Base-by-base conservation (phyloP, 1,140 invertebrate species). In the Scaptomyza graminum region DNA sequence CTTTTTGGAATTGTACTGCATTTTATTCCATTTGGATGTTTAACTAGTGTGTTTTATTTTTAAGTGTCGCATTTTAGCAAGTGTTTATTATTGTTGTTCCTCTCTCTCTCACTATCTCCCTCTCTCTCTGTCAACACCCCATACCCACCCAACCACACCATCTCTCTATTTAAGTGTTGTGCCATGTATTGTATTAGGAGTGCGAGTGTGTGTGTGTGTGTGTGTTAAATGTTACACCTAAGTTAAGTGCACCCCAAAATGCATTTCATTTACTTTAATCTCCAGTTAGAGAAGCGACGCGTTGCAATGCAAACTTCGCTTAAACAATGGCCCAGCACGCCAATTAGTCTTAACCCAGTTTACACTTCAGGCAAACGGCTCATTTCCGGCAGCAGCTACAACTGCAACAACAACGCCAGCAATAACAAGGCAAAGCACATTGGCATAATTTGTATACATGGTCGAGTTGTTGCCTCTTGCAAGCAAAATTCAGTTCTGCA, bases 261-360 rank as follows among this genome's bases (percentile, higher is more conserved):
- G 74, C 54, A 13, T 66, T 60, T 60, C 43, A 74, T 57, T 79
- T 82, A 75, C 60, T 82, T 77, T 71, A 87, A 85, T 81, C 64
- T 85, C 28, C 60, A 78, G 52, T 71, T 50, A 44, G 62, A 61
- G 54, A 43, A 22, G 63, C 57, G 55, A 44, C 54, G 41, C 54
- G 22, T 57, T 41, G 41, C 55, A 57, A 57, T 28, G 16, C 16
- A 67, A 73, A 62, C 57, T 72, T 55, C 57, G 43, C 63, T 65
- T 69, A 66, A 76, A 79, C 68, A 73, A 76, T 69, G 54, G 44
- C 77, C 76, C 59, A 79, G 76, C 87, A 83, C 82, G 85, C 81
- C 85, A 89, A 89, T 89, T 89, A 89, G 87, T 89, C 81, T 90
- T 89, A 89, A 85, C 85, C 85, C 85, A 89, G 85, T 89, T 89